Evolutionary conservation across 2,113 vertebrate genomes (phyloP).

Genomic region (Lipotes vexillifer): DNA sequence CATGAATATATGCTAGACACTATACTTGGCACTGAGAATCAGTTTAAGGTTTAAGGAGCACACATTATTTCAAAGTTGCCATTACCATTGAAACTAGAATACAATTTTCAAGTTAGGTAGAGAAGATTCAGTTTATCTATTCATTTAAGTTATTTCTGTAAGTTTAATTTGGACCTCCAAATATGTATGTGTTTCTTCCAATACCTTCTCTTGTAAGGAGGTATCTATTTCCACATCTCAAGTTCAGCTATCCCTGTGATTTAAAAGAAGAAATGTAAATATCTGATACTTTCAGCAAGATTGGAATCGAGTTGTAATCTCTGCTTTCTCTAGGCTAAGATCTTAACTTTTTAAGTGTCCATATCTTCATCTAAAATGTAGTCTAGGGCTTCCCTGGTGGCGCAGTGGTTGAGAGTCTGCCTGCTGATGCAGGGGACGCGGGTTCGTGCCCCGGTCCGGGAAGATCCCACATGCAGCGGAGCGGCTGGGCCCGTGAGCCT

Average conservation of each 20-base stretch:
- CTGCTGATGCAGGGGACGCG: too few relatives aligned
- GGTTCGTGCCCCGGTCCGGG: rapidly evolving
- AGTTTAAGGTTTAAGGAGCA: neutral
- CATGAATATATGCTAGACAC: neutral
- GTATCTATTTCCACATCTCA: neutral
- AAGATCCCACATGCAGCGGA: too few relatives aligned
- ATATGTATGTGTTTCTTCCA: neutral
- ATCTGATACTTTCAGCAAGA: neutral
- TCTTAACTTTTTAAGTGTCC: neutral
- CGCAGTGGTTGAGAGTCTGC: too few relatives aligned
- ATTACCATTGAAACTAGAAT: neutral
- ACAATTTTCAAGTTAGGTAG: neutral
- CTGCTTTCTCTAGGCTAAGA: neutral
- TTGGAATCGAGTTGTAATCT: neutral
- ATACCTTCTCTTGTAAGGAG: neutral
- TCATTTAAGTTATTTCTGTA: neutral
- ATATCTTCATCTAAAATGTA: neutral
- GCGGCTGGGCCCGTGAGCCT: too few relatives aligned
- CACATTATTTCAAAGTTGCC: neutral
- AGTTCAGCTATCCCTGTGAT: neutral
- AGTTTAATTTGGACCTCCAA: neutral
- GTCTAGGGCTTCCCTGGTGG: neutral
- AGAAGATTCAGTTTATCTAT: neutral
- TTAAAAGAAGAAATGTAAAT: neutral
- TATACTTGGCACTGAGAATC: neutral